Evolutionary conservation across 1,140 invertebrate genomes (phyloP).

Genomic region (Anadara kagoshimensis): DNA sequence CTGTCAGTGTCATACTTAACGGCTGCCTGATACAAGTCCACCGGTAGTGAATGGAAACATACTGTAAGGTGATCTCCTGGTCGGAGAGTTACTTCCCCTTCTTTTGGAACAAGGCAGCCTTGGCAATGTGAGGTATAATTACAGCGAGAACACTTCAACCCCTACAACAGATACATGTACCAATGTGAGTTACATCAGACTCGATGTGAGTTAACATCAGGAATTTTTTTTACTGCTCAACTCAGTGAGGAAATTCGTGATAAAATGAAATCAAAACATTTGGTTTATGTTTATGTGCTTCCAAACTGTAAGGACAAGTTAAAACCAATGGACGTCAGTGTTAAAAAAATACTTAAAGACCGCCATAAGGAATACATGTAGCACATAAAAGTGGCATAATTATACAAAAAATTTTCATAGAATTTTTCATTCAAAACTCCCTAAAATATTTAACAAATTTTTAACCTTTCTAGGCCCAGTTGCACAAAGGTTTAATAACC

Average conservation of each 20-base stretch:
- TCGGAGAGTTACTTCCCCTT: conserved; percentile 76
- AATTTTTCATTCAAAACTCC: too few species aligned
- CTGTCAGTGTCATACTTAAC: conserved; percentile 26
- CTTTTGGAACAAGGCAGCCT: conserved; percentile 78
- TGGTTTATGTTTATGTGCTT: conserved; percentile 1
- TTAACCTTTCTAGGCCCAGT: too few species aligned
- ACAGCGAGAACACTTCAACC: conserved; percentile 80
- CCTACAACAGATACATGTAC: conserved; percentile 71
- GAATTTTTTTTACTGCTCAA: not conserved
- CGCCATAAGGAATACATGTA: too few species aligned
- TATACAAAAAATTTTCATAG: too few species aligned
- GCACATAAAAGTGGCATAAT: too few species aligned
- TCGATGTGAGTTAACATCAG: not conserved
- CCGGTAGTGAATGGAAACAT: conserved; percentile 61
- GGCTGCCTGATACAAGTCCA: conserved; percentile 36
- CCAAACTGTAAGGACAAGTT: conserved; percentile 10
- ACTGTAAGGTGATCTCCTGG: conserved; percentile 80
- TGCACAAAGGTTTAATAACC: not conserved
- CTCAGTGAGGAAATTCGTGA: not conserved
- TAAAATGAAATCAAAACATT: not conserved
- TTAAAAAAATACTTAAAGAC: not conserved
- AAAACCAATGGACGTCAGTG: conserved; percentile 1
- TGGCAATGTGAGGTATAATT: conserved; percentile 78
- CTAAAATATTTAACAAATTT: too few species aligned
- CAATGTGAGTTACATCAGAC: too few species aligned